Evolutionary conservation across 2,113 vertebrate species (phyloP).

Genomic region (Triplophysa tibetana): DNA sequence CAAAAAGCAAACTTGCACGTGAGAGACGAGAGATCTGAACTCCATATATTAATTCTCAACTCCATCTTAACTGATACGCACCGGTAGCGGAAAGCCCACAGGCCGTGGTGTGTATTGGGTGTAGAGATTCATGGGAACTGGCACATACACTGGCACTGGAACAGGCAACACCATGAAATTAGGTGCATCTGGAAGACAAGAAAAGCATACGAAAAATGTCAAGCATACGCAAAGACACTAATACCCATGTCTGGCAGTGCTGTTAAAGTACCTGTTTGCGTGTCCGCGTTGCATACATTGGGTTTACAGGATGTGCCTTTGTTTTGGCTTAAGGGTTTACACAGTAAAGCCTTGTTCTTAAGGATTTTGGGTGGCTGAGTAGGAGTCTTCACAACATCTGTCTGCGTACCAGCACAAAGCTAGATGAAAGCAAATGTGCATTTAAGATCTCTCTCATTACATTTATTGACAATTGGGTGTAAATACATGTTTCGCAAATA

Average conservation of each 20-base stretch:
- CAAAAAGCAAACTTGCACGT: too few relatives aligned
- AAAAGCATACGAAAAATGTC: neutral
- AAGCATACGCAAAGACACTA: neutral
- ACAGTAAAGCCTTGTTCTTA: conserved; percentile 96
- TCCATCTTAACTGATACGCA: conserved; percentile 66
- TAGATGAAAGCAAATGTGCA: conserved; percentile 51
- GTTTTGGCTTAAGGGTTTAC: conserved; percentile 91
- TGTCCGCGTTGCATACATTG: conserved; percentile 82
- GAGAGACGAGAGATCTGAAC: too few relatives aligned
- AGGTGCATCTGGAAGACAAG: conserved; percentile 66
- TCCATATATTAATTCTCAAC: too few relatives aligned
- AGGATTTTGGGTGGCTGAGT: conserved; percentile 80
- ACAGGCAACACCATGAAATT: conserved; percentile 84
- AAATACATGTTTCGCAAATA: neutral
- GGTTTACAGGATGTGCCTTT: conserved; percentile 93
- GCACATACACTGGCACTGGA: conserved; percentile 92
- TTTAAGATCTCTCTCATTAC: neutral
- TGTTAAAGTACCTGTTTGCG: conserved; percentile 85
- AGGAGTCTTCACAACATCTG: conserved; percentile 77
- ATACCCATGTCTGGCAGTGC: neutral
- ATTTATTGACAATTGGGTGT: neutral
- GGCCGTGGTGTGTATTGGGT: conserved; percentile 87
- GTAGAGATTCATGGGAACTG: conserved; percentile 93
- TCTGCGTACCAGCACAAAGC: conserved; percentile 80
- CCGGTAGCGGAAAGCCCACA: conserved; percentile 88